A percentile compares a stretch with the other conserved stretches of the same genome.
These are phyloP conservation scores for Zaprionus camerounensis DNA, from an alignment of 1,140 invertebrate genomes.

Conservation along the genomic window DNA sequence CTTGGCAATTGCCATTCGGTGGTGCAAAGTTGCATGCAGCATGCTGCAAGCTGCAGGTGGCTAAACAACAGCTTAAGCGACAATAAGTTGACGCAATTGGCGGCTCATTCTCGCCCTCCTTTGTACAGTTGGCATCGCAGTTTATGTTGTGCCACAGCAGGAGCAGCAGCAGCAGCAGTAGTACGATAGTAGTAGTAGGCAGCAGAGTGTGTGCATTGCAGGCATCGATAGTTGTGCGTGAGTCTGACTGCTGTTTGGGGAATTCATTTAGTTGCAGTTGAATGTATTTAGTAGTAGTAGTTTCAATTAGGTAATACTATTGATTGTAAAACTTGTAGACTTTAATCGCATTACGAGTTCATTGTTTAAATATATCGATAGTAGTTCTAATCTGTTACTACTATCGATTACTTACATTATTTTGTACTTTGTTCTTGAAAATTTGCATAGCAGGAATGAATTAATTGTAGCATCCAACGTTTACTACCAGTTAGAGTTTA, in stretches of 20 bases:
- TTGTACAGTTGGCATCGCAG: slow-evolving; percentile 5
- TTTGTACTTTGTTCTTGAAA: background rate
- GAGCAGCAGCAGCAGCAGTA: background rate
- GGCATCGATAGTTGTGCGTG: background rate
- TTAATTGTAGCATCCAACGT: too few relatives aligned
- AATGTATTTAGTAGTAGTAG: background rate
- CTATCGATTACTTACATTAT: background rate
- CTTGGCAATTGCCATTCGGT: slow-evolving; percentile 34
- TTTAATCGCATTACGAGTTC: too few relatives aligned
- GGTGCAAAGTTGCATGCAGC: slow-evolving; percentile 36
- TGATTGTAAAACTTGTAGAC: too few relatives aligned
- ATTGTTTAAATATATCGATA: background rate
- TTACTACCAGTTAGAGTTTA: too few relatives aligned
- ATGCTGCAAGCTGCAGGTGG: slow-evolving; percentile 22
- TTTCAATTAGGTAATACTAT: background rate
- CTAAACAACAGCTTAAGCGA: slow-evolving; percentile 3
- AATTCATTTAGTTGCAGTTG: background rate
- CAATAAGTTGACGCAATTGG: background rate
- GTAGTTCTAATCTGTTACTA: background rate
- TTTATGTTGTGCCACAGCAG: background rate
- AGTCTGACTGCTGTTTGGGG: background rate
- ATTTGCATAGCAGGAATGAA: too few relatives aligned
- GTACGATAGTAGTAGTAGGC: background rate
- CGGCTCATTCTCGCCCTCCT: background rate
- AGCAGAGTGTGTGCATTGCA: background rate